phyloP scores from a whole-genome alignment of 1,140 invertebrate genomes.

The Eurosta solidaginis region DNA sequence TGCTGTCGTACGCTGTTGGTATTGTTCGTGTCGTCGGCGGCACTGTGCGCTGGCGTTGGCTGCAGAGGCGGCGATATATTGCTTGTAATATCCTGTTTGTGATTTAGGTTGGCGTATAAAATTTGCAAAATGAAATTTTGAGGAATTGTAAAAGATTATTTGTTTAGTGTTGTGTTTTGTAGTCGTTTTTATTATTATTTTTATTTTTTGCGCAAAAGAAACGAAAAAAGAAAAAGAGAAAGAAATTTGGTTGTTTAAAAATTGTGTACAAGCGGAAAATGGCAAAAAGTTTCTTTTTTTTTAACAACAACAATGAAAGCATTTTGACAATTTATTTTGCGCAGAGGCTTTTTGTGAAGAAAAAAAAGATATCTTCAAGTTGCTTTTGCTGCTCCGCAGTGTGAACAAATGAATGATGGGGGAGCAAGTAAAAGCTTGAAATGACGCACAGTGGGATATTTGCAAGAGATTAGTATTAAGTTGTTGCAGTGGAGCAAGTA shows the following conservation, averaged over 20 bases:
- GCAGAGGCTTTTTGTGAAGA: not conserved
- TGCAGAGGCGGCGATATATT: conserved; percentile 32
- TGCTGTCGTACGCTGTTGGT: conserved; percentile 42
- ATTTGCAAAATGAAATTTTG: not conserved
- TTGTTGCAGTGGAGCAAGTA: too few relatives aligned
- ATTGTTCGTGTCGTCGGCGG: conserved; percentile 33
- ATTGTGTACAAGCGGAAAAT: not conserved
- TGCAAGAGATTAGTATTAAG: too few relatives aligned
- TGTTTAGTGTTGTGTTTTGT: conserved; percentile 8
- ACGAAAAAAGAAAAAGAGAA: conserved; percentile 20
- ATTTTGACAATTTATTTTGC: conserved; percentile 21
- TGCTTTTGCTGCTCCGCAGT: not conserved
- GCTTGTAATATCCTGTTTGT: conserved; percentile 35
- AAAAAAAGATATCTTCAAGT: not conserved
- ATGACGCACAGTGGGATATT: not conserved
- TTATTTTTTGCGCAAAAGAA: conserved; percentile 1
- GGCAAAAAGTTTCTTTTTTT: not conserved
- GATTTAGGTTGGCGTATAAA: not conserved
- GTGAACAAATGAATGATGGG: not conserved
- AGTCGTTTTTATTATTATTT: not conserved
- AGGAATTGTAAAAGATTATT: not conserved
- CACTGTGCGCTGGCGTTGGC: conserved; percentile 4
- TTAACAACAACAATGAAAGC: conserved; percentile 17
- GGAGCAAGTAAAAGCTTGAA: not conserved
- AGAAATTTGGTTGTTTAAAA: conserved; percentile 18